Percentiles rank a stretch among this genome's conserved stretches.
These are phyloP conservation scores for Bryconaethiops microstoma DNA, from an alignment of 2,797 vertebrate species.

Conservation along the genomic window DNA sequence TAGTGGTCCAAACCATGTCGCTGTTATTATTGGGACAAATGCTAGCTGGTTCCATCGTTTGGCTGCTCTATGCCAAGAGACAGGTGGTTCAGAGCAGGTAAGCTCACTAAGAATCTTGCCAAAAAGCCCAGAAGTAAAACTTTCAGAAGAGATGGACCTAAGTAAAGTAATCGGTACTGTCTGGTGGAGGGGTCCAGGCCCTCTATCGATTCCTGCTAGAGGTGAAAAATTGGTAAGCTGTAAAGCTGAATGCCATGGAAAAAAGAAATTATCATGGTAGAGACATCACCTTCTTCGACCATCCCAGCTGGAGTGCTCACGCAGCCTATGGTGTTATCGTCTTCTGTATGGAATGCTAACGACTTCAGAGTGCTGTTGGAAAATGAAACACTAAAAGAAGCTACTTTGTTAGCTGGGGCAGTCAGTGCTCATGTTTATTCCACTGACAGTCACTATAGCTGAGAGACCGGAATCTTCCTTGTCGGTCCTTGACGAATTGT, in stretches of 20 bases:
- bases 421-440: slow-evolving; percentile 18
- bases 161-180: too few species aligned
- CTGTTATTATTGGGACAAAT: background rate
- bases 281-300: background rate
- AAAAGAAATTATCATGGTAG: background rate
- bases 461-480: background rate
- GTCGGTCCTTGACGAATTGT: slow-evolving; percentile 4
- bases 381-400: slow-evolving; percentile 25
- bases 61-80: background rate
- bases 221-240: background rate
- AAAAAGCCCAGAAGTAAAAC: background rate
- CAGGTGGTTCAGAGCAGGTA: background rate
- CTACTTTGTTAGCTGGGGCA: slow-evolving; percentile 15
- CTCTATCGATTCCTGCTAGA: too few species aligned
- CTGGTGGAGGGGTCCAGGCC: too few species aligned
- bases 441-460: background rate
- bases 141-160: background rate
- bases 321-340: background rate
- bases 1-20: background rate
- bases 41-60: background rate
- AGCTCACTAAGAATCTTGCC: background rate
- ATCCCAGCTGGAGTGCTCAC: background rate
- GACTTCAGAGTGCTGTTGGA: slow-evolving; percentile 17
- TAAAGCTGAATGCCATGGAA: background rate
- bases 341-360: background rate